Evolutionary conservation across 2,888 invertebrate species (phyloP).

Genomic region (Hirtodrosophila trivittata): DNA sequence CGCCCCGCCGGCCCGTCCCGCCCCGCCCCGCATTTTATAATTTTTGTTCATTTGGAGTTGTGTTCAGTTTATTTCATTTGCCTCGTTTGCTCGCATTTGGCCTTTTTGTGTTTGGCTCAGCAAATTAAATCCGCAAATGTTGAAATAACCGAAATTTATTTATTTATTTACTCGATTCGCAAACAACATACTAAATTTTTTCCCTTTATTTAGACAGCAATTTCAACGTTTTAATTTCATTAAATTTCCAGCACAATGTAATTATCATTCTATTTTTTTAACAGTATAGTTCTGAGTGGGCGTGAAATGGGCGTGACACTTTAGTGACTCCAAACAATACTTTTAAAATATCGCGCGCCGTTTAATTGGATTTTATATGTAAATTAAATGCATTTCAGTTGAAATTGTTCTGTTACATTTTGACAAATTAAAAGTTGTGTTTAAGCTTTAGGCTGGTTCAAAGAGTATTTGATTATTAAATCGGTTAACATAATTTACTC

Average conservation of each 20-base stretch:
- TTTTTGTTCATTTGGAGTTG: slow-evolving; percentile 41
- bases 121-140: slow-evolving; percentile 70
- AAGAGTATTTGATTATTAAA: slow-evolving; percentile 19
- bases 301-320: too few relatives aligned
- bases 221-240: slow-evolving; percentile 72
- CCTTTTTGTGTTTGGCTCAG: slow-evolving; percentile 58
- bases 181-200: slow-evolving; percentile 13
- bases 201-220: slow-evolving; percentile 45
- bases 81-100: slow-evolving; percentile 18
- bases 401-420: slow-evolving; percentile 28
- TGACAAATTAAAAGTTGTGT: slow-evolving; percentile 28
- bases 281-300: not conserved
- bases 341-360: slow-evolving; percentile 25
- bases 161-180: slow-evolving; percentile 60
- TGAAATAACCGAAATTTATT: slow-evolving; percentile 46
- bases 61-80: slow-evolving; percentile 55
- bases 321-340: slow-evolving; percentile 36
- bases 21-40: slow-evolving; percentile 45
- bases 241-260: slow-evolving; percentile 56
- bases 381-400: slow-evolving; percentile 51
- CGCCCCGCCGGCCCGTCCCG: not conserved
- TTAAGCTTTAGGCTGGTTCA: not conserved
- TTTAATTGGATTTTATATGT: slow-evolving; percentile 67
- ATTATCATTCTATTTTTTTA: slow-evolving; percentile 41
- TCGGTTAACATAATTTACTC: slow-evolving; percentile 7